These are phyloP conservation scores for Aplochiton taeniatus DNA, from an alignment of 2,797 vertebrate genomes.

Conservation along the genomic window DNA sequence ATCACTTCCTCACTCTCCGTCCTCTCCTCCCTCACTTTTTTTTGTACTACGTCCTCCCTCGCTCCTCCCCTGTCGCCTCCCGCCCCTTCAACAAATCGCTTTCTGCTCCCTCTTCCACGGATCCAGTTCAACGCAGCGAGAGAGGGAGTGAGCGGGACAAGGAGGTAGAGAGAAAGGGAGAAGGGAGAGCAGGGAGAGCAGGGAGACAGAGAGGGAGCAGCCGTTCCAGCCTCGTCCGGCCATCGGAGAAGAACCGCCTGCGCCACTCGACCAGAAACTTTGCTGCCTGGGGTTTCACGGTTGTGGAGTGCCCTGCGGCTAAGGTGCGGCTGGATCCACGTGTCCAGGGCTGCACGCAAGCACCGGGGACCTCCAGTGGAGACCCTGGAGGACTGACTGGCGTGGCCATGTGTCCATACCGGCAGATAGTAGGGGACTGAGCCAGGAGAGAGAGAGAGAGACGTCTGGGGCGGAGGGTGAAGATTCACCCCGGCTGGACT, in stretches of 20 bases:
- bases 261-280: no score
- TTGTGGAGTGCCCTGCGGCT: no score
- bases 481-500: slow-evolving; percentile 26
- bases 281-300: no score
- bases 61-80: background rate
- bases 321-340: no score
- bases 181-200: background rate
- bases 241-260: background rate
- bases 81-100: slow-evolving; percentile 1
- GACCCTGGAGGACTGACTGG: no score
- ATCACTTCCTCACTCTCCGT: background rate
- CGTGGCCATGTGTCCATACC: slow-evolving; percentile 57
- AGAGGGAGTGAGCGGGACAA: background rate
- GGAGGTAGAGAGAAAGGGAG: background rate
- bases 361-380: no score
- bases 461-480: no score
- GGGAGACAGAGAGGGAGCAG: background rate
- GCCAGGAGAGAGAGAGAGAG: slow-evolving; percentile 42
- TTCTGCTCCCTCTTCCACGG: background rate
- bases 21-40: background rate
- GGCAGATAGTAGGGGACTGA: slow-evolving; percentile 66
- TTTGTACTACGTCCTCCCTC: no score
- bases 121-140: background rate
- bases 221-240: background rate
- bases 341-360: no score